phyloP scores from a whole-genome alignment of 2,888 invertebrate species.

The Chrysotoxum bicinctum region DNA sequence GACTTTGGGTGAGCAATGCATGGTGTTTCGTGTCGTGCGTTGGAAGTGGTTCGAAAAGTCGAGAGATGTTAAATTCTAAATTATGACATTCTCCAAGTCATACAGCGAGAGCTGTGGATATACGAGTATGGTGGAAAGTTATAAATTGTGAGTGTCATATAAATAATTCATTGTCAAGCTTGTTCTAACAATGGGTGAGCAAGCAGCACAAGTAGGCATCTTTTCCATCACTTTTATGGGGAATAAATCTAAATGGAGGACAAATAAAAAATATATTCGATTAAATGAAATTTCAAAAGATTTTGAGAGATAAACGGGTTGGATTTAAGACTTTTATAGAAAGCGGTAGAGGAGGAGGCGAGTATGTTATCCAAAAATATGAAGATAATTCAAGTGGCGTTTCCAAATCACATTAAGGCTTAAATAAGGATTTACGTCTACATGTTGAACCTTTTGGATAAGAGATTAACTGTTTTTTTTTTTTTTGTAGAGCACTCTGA shows the following conservation, averaged over 20 bases:
- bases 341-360: background rate
- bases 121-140: constrained; percentile 37
- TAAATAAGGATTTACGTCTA: background rate
- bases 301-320: background rate
- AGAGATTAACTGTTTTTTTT: background rate
- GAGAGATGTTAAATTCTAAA: constrained; percentile 59
- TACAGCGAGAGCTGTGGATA: constrained; percentile 14
- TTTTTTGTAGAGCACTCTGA: background rate
- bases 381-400: background rate
- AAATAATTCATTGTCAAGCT: constrained; percentile 69
- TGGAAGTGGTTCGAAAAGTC: constrained; percentile 49
- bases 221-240: constrained; percentile 58
- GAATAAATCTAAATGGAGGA: constrained; percentile 51
- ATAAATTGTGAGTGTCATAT: constrained; percentile 65
- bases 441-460: background rate
- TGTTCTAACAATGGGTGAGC: constrained; percentile 49
- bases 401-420: background rate
- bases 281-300: constrained; percentile 23
- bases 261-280: constrained; percentile 39
- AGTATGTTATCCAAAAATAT: too few relatives aligned
- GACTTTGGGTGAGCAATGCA: constrained; percentile 21
- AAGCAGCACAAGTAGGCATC: constrained; percentile 52
- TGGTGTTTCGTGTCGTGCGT: constrained; percentile 39
- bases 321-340: background rate
- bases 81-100: constrained; percentile 50